Evolutionary conservation across 2,888 invertebrate genomes (phyloP).

Genomic region (Thymelicus lineola): DNA sequence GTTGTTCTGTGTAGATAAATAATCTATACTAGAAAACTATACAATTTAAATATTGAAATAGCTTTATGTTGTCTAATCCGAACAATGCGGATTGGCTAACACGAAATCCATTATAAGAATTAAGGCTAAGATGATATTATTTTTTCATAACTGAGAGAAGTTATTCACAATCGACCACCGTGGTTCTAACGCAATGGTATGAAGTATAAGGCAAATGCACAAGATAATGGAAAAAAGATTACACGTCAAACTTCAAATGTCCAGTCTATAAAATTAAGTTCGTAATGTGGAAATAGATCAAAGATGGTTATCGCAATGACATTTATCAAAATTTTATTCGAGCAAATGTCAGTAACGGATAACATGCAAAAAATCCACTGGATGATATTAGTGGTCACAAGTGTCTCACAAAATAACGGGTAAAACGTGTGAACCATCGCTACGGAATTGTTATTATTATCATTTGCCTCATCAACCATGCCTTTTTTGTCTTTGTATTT

Average conservation of each 20-base stretch:
- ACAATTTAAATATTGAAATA: not conserved
- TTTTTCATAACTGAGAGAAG: conserved; percentile 28
- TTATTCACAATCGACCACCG: conserved; percentile 25
- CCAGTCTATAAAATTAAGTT: conserved; percentile 28
- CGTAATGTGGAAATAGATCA: conserved; percentile 37
- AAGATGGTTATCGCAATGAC: conserved; percentile 43
- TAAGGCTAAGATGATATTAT: conserved; percentile 36
- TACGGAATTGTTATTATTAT: conserved; percentile 36
- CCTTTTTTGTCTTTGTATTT: conserved; percentile 39
- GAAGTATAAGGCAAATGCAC: not conserved
- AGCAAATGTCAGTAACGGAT: conserved; percentile 72
- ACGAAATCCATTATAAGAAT: conserved; percentile 33
- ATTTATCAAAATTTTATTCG: conserved; percentile 63
- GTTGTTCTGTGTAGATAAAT: not conserved
- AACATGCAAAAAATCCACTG: conserved; percentile 48
- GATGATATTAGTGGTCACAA: conserved; percentile 40
- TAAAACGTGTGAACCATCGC: conserved; percentile 43
- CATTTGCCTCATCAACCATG: conserved; percentile 39
- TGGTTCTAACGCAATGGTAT: conserved; percentile 5
- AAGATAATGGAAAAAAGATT: conserved; percentile 6
- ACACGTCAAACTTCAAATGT: conserved; percentile 3
- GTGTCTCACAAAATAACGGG: conserved; percentile 41
- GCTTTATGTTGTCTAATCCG: not conserved
- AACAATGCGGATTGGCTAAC: conserved; percentile 26
- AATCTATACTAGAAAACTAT: not conserved